phyloP scores from a whole-genome alignment of 1,140 invertebrate species.

The Artemia franciscana region DNA sequence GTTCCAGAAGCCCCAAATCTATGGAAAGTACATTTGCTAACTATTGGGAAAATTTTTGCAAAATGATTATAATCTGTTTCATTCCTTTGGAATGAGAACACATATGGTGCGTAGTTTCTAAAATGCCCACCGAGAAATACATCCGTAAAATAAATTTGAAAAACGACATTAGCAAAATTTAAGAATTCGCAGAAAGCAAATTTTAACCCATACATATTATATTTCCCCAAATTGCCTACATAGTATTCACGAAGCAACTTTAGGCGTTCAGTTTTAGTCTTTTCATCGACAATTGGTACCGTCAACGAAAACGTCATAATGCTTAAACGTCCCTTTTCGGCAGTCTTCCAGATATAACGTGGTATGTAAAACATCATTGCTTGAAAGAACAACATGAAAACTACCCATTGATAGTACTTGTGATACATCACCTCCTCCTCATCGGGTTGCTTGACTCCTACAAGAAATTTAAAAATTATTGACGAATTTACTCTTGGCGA shows the following conservation, averaged over 20 bases:
- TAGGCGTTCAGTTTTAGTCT: not conserved
- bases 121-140: slow-evolving; percentile 20
- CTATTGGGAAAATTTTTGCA: slow-evolving; percentile 13
- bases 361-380: slow-evolving; percentile 30
- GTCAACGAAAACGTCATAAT: slow-evolving; percentile 25
- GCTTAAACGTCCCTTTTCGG: slow-evolving; percentile 37
- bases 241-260: not conserved
- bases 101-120: slow-evolving; percentile 18
- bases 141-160: slow-evolving; percentile 20
- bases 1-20: slow-evolving; percentile 67
- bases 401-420: slow-evolving; percentile 26
- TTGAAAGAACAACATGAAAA: slow-evolving; percentile 23
- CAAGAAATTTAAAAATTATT: not conserved
- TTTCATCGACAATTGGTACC: slow-evolving; percentile 14
- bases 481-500: too few species aligned
- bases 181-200: slow-evolving; percentile 20
- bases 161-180: slow-evolving; percentile 21
- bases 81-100: slow-evolving; percentile 12
- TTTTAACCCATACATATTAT: slow-evolving; percentile 13
- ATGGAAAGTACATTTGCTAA: slow-evolving; percentile 48
- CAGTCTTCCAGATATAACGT: slow-evolving; percentile 28
- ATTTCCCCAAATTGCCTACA: not conserved
- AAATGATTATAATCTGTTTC: slow-evolving; percentile 11
- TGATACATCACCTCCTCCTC: slow-evolving; percentile 13
- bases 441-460: slow-evolving; percentile 17